These are phyloP conservation scores for Takifugu rubripes DNA, from an alignment of 2,797 vertebrate species.

Conservation along the genomic window DNA sequence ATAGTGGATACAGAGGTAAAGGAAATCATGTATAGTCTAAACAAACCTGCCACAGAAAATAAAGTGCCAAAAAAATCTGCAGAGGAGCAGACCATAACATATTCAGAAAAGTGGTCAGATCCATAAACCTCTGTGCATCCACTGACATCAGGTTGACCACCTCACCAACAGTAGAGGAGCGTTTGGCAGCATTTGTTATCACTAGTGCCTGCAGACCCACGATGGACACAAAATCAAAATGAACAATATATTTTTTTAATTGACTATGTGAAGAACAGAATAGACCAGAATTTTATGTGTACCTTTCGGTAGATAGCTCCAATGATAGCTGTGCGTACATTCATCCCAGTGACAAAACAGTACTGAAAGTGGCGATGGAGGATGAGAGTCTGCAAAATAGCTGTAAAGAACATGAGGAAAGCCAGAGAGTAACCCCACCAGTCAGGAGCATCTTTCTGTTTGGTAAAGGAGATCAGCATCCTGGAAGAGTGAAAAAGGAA, in stretches of 20 bases:
- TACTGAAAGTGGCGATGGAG: conserved; percentile 90
- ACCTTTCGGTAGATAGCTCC: conserved; percentile 96
- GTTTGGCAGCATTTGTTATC: conserved; percentile 91
- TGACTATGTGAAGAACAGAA: not conserved
- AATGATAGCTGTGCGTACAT: conserved; percentile 84
- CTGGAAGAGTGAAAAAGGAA: conserved; percentile 57
- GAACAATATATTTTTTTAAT: not conserved
- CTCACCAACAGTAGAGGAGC: conserved; percentile 89
- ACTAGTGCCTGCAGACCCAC: conserved; percentile 79
- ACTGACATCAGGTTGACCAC: conserved; percentile 97
- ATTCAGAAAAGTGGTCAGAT: conserved; percentile 87
- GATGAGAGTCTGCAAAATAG: conserved; percentile 85
- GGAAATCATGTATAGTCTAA: not conserved
- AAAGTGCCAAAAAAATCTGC: conserved; percentile 89
- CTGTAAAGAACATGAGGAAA: conserved; percentile 87
- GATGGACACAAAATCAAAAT: not conserved
- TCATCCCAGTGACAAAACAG: conserved; percentile 87
- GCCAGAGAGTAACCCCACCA: conserved; percentile 95
- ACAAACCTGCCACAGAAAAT: conserved; percentile 92
- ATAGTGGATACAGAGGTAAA: not conserved
- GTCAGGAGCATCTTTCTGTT: conserved; percentile 71
- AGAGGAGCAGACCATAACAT: conserved; percentile 95
- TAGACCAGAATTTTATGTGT: not conserved
- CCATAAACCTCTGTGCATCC: conserved; percentile 93
- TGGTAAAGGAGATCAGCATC: conserved; percentile 85